Evolutionary conservation across 2,113 vertebrate species (phyloP).

Genomic region (Laticauda colubrina): DNA sequence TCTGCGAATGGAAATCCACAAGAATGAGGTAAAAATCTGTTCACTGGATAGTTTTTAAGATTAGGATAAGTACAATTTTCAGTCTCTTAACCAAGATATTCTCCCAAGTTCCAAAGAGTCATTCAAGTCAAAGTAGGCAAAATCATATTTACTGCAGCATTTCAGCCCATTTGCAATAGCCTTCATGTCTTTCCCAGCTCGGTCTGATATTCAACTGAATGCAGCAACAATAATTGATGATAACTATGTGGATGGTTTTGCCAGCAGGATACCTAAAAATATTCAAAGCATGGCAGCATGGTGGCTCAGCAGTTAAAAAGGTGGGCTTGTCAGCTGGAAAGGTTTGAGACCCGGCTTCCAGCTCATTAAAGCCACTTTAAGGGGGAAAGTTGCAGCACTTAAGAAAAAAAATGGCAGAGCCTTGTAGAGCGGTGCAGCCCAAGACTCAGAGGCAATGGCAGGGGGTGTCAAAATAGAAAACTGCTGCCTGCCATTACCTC

Average conservation of each 20-base stretch:
- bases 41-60: slow-evolving; percentile 31
- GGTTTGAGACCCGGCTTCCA: background rate
- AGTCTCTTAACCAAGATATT: background rate
- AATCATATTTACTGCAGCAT: background rate
- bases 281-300: background rate
- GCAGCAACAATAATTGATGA: background rate
- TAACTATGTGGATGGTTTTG: background rate
- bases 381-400: too few relatives aligned
- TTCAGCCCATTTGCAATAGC: background rate
- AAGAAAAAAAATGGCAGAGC: too few relatives aligned
- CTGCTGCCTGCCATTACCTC: too few relatives aligned
- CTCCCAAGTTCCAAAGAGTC: background rate
- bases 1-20: slow-evolving; percentile 94
- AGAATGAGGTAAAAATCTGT: slow-evolving; percentile 84
- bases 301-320: background rate
- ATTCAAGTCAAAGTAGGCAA: background rate
- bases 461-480: too few relatives aligned
- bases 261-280: background rate
- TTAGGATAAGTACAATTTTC: background rate
- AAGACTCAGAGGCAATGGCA: too few relatives aligned
- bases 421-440: too few relatives aligned
- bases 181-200: background rate
- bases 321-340: background rate
- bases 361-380: too few relatives aligned
- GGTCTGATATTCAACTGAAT: background rate